These are phyloP conservation scores for Calcarius lapponicus DNA, from an alignment of 2,797 vertebrate genomes.

Conservation along the genomic window DNA sequence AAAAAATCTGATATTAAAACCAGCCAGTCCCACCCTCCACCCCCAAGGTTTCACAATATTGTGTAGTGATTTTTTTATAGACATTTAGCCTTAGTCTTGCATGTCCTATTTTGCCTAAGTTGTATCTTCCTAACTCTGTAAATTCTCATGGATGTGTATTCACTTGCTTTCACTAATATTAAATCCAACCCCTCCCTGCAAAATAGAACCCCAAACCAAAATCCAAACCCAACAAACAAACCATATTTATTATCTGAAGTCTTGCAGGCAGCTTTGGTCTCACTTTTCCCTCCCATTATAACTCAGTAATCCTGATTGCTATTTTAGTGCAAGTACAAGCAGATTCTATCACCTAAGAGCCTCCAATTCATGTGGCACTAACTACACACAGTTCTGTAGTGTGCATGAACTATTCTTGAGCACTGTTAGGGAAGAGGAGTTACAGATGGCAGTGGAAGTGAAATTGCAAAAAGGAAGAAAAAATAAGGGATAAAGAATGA, in stretches of 20 bases:
- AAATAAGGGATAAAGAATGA: background rate
- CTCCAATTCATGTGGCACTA: background rate
- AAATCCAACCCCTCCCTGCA: background rate
- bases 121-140: background rate
- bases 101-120: background rate
- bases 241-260: background rate
- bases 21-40: fast-evolving
- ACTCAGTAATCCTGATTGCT: background rate
- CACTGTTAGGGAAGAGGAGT: background rate
- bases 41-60: background rate
- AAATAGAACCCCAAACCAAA: background rate
- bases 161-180: background rate
- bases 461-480: background rate
- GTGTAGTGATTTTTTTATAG: background rate
- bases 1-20: background rate
- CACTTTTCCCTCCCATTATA: background rate
- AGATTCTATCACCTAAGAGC: background rate
- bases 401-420: background rate
- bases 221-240: background rate
- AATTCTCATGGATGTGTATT: background rate
- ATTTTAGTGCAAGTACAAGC: background rate
- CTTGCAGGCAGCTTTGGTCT: background rate
- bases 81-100: background rate
- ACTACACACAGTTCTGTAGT: background rate
- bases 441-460: background rate